These are phyloP conservation scores for Andrena dorsata DNA, from an alignment of 2,888 invertebrate species.

Conservation along the genomic window DNA sequence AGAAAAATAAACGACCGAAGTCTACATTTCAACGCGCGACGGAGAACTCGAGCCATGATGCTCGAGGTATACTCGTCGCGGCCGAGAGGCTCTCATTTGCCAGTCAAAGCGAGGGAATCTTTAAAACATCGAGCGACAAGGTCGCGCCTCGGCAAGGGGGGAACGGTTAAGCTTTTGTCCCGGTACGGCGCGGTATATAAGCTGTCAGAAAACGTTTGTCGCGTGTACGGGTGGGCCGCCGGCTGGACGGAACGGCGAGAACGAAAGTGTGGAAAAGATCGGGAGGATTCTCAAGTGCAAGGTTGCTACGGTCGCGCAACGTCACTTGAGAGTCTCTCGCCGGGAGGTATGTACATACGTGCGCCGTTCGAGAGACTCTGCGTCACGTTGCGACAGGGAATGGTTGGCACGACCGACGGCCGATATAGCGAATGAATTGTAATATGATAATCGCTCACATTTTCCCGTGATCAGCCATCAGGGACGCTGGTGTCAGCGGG, in stretches of 20 bases:
- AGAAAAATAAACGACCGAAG: constrained; percentile 31
- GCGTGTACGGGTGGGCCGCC: neutral
- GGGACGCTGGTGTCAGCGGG: constrained; percentile 51
- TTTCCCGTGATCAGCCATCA: constrained; percentile 78
- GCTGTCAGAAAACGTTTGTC: neutral
- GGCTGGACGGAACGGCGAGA: constrained; percentile 15
- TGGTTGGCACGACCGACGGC: neutral
- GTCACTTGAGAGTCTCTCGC: constrained; percentile 4
- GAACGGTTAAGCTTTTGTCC: constrained; percentile 12
- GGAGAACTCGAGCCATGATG: neutral
- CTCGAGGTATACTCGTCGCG: constrained; percentile 11
- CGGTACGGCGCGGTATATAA: no score
- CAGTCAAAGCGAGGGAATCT: constrained; percentile 45
- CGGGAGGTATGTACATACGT: neutral
- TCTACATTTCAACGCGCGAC: neutral
- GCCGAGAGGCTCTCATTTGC: constrained; percentile 42
- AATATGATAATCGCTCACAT: constrained; percentile 72
- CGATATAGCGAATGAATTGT: constrained; percentile 25
- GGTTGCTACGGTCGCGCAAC: constrained; percentile 21
- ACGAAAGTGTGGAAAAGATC: constrained; percentile 34
- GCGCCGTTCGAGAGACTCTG: neutral
- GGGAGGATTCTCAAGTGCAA: constrained; percentile 39
- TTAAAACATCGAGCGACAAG: constrained; percentile 43
- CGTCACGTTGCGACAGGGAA: neutral
- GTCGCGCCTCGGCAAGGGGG: constrained; percentile 16